Conservation (phyloP, 2,113 vertebrate species). For the Clarias batrachus region DNA sequence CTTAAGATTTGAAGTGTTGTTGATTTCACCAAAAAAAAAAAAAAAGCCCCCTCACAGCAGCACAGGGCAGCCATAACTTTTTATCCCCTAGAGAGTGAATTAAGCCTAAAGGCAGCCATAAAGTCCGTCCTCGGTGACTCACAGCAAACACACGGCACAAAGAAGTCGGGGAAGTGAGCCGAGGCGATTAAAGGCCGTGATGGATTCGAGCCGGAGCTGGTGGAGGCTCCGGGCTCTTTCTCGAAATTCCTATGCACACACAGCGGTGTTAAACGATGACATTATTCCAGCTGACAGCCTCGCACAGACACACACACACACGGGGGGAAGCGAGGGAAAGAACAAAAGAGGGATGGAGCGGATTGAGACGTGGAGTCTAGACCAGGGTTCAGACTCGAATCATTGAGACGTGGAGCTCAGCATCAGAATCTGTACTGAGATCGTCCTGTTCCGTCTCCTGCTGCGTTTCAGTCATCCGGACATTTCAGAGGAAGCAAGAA, state of each 20-base stretch:
- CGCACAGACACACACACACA: constrained; percentile 1
- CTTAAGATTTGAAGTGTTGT: constrained; percentile 13
- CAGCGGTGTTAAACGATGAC: constrained; percentile 50
- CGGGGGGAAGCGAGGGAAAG: constrained; percentile 25
- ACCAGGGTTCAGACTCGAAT: background rate
- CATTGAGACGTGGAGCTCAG: constrained; percentile 5
- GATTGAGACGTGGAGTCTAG: constrained; percentile 2
- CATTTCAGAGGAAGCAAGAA: background rate
- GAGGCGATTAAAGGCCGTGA: constrained; percentile 57
- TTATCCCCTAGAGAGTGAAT: constrained; percentile 21
- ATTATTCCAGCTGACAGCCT: constrained; percentile 56
- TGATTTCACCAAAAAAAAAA: background rate
- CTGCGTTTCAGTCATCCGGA: constrained; percentile 8
- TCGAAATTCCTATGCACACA: constrained; percentile 49
- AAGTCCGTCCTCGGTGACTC: constrained; percentile 48
- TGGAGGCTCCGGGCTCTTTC: constrained; percentile 49
- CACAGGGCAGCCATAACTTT: background rate
- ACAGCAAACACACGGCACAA: constrained; percentile 33
- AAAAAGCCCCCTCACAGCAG: background rate
- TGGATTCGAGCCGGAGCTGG: constrained; percentile 50
- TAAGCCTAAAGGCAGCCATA: constrained; percentile 40
- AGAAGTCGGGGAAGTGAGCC: constrained; percentile 47
- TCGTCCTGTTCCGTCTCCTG: constrained; percentile 13
- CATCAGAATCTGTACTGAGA: constrained; percentile 1
- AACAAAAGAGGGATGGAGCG: background rate